These are phyloP conservation scores for Sarcophaga variegata DNA, from an alignment of 2,888 invertebrate species.

Conservation along the genomic window DNA sequence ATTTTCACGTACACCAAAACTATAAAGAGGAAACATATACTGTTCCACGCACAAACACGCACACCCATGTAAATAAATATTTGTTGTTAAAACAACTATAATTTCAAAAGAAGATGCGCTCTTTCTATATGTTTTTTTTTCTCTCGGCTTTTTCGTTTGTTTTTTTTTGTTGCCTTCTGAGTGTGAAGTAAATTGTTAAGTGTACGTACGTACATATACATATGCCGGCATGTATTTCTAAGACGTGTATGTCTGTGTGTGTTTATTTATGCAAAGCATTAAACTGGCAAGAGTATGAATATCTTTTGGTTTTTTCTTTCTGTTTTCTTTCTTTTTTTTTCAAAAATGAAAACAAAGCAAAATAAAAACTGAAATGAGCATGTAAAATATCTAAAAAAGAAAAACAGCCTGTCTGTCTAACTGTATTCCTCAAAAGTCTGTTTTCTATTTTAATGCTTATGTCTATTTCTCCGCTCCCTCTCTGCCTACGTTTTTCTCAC, in stretches of 20 bases:
- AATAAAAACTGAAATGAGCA: too few species aligned
- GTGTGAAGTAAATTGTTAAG: slow-evolving; percentile 49
- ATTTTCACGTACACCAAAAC: neutral
- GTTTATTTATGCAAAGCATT: neutral
- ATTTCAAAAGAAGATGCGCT: neutral
- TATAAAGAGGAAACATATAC: neutral
- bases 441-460: neutral
- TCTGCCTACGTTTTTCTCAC: neutral
- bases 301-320: too few species aligned
- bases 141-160: too few species aligned
- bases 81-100: slow-evolving; percentile 14
- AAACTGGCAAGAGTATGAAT: too few species aligned
- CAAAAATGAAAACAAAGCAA: too few species aligned
- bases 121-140: neutral
- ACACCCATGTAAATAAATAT: neutral
- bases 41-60: neutral
- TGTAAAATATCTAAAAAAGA: too few species aligned
- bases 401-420: too few species aligned
- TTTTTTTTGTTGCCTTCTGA: slow-evolving; percentile 1
- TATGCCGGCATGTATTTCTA: slow-evolving; percentile 50
- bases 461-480: neutral
- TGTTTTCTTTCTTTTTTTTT: too few species aligned
- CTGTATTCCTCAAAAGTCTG: neutral
- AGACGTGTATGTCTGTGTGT: neutral
- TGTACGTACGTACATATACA: slow-evolving; percentile 23